Conservation (phyloP, 2,797 vertebrate genomes). For the Esox lucius region DNA sequence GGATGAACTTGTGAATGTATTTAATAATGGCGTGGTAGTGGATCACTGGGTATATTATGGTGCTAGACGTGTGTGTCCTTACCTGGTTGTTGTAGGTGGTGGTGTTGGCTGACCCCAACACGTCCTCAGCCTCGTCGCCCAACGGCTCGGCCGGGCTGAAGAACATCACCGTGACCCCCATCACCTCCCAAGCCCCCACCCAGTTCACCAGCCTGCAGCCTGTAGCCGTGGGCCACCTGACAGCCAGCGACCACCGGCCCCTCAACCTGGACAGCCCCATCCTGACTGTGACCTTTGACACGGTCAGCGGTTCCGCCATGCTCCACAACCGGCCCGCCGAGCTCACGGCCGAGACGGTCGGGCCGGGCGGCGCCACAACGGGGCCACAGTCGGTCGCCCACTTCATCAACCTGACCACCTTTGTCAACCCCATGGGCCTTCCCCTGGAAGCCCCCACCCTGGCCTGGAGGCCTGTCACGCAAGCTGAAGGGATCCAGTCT, state of each 20-base stretch:
- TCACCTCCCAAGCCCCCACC: conserved; percentile 79
- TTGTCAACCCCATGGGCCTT: conserved; percentile 92
- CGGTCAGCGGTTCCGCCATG: conserved; percentile 89
- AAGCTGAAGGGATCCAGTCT: conserved; percentile 73
- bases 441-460: conserved; percentile 87
- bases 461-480: conserved; percentile 84
- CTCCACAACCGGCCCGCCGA: conserved; percentile 89
- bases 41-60: no score
- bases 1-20: no score
- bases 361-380: conserved; percentile 53
- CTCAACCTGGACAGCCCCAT: conserved; percentile 95
- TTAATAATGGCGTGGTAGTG: no score
- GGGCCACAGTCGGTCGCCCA: conserved; percentile 88
- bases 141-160: conserved; percentile 87
- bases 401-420: conserved; percentile 94
- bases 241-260: conserved; percentile 83
- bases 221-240: conserved; percentile 87
- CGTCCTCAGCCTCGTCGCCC: conserved; percentile 77
- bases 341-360: conserved; percentile 79
- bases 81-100: conserved; percentile 81
- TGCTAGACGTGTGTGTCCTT: no score
- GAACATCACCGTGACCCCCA: conserved; percentile 92
- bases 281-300: conserved; percentile 94
- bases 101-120: conserved; percentile 86
- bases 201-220: conserved; percentile 96